These are phyloP conservation scores for Aurelia aurita DNA, from an alignment of 30 jellyfish, hydroid and myxozoan species.

Conservation along the genomic window DNA sequence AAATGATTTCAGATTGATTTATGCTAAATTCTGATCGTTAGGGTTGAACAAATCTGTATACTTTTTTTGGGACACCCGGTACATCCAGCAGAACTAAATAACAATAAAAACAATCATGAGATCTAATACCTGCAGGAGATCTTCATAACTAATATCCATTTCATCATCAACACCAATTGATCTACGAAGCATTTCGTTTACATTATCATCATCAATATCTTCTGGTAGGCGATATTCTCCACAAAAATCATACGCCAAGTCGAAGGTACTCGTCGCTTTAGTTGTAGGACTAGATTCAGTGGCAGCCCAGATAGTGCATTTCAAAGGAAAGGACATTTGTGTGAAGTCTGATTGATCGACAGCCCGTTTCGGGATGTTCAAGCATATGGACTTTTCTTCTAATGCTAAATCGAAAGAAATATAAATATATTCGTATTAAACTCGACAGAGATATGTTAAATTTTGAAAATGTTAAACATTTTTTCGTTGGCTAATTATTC, in stretches of 20 bases:
- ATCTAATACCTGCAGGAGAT: conserved; percentile 12
- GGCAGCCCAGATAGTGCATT: conserved; percentile 64
- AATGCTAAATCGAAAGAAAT: too few species aligned
- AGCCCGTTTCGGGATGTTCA: conserved; percentile 36
- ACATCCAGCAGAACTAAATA: too few species aligned
- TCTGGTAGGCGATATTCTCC: conserved; percentile 26
- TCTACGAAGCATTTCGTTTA: conserved; percentile 7
- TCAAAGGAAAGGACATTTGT: conserved; percentile 51
- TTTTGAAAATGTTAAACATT: too few species aligned
- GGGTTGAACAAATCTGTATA: too few species aligned
- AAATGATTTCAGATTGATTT: too few species aligned
- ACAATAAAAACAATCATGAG: too few species aligned
- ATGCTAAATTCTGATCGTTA: too few species aligned
- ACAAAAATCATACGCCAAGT: conserved; percentile 41
- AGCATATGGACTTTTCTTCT: conserved; percentile 31
- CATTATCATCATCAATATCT: conserved; percentile 47
- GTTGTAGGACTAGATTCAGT: conserved; percentile 14
- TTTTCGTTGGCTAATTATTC: too few species aligned
- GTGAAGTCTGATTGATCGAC: conserved; percentile 41
- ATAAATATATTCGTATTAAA: too few species aligned
- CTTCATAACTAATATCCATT: conserved; percentile 24
- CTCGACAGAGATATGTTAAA: too few species aligned
- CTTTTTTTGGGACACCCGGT: too few species aligned
- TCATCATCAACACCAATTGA: conserved; percentile 15
- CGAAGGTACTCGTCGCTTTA: conserved; percentile 43